Evolutionary conservation across 2,888 invertebrate species (phyloP), one percentile per base, ranked within the genome.

Genomic region (Amphipoea lucens): DNA sequence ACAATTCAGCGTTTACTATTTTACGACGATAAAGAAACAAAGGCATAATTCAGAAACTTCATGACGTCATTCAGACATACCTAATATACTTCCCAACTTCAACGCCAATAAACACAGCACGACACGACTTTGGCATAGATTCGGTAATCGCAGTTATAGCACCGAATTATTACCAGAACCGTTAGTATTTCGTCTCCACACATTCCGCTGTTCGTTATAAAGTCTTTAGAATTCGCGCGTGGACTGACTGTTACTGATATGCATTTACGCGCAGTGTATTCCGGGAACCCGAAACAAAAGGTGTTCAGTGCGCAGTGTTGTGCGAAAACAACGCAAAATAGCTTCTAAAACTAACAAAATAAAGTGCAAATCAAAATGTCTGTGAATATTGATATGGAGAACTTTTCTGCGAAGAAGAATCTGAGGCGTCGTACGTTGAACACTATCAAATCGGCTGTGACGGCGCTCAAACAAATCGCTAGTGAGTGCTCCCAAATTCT

Each of bases 181-280:
- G 74, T 85, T 70, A 83, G 57, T 84, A 84, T 85, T 87, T 84
- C 92, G 83, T 84, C 95, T 96, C 95, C 86, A 94, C 84, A 77
- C 86, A 87, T 92, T 93, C 89, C 90, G 40, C 87, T 94, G 93
- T 95, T 89, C 93, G 84, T 89, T 91, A 91, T 93, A 93, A 94
- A 94, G 91, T 92, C 89, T 92, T 90, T 90, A 91, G 91, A 93
- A 92, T 93, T 93, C 92, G 91, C 92, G 92, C 93, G 90, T 91
- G 89, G 86, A 92, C 93, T 91, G 91, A 90, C 94, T 92, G 93
- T 91, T 93, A 93, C 94, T 94, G 95, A 95, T 94, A 94, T 96
- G 95, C 95, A 95, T 95, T 94, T 93, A 94, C 94, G 89, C 93
- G 92, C 96, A 96, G 96, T 96, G 90, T 94, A 94, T 94, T 94